Evolutionary conservation across 2,888 invertebrate species (phyloP), one percentile per base, ranked within the genome.

Genomic region (Pyrocoelia pectoralis): DNA sequence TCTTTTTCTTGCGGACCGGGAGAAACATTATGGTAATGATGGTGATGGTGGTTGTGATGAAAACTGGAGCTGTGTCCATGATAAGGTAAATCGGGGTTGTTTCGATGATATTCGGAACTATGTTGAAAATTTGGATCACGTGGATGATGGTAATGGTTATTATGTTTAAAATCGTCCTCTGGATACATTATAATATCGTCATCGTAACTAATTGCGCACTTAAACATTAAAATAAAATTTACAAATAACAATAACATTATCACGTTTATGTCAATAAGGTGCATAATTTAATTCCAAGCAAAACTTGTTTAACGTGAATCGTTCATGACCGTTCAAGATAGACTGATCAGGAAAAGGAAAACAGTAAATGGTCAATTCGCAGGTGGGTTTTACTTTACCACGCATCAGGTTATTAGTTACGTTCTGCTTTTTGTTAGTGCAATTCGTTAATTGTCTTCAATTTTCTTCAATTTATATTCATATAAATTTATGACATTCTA

Each of bases 351-450:
- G 33, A 33, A 33, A 49, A 19, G 49, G 24, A 24, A 24, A 49
- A 50, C 53, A 53, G 18, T 52, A 13, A 24, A 29, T 52, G 29
- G 38, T 54, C 54, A 41, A 57, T 54, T 46, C 46, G 54, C 63
- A 63, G 58, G 63, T 59, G 63, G 63, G 63, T 55, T 58, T 63
- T 63, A 58, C 63, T 46, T n/a, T 54, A 55, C 40, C 19, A 40
- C 33, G 17, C 49, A 38, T 40, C 33, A 40, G 41, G 40, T 62
- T 6, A 24, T 24, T 51, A 33, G 28, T 14, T 46, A 43, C 50
- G 38, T 51, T 43, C 6, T 50, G n/a, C 28, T 13, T 50, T 28
- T 50, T 50, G n/a, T 24, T 17, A 46, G 13, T 46, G 46, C 46
- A 46, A 18, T 17, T 18, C 17, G 17, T 50, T 50, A 50, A 50